Evolutionary conservation across 2,797 vertebrate genomes (phyloP).

Genomic region (Aphelocoma californica): DNA sequence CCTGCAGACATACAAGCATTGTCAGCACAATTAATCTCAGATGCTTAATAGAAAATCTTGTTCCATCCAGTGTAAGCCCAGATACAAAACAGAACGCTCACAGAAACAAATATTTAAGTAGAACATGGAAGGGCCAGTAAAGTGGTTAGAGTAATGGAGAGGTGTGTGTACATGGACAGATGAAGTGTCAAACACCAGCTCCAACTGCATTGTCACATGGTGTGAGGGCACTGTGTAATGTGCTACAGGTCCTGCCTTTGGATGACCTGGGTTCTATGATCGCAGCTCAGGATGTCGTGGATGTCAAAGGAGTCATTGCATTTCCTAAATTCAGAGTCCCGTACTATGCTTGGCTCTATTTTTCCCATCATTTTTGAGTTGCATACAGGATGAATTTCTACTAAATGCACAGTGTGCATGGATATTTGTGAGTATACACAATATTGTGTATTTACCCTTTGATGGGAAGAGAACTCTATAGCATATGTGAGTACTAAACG

Average conservation of each 20-base stretch:
- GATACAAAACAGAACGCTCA: background rate
- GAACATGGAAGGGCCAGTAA: background rate
- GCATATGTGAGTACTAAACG: background rate
- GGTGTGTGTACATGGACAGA: background rate
- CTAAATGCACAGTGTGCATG: background rate
- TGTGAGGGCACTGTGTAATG: background rate
- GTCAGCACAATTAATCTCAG: background rate
- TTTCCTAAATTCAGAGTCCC: background rate
- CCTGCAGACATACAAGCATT: background rate
- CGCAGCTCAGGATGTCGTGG: accelerated
- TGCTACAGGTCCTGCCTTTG: background rate
- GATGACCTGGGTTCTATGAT: background rate
- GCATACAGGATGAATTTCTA: background rate
- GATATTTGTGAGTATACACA: background rate
- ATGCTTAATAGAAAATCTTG: background rate
- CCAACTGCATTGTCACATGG: background rate
- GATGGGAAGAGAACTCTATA: background rate
- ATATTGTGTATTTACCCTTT: background rate
- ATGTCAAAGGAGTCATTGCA: background rate
- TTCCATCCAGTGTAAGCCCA: background rate
- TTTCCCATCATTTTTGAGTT: background rate
- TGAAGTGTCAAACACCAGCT: background rate
- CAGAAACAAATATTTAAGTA: background rate
- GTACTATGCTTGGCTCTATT: background rate
- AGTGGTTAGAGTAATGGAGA: background rate